Conservation (phyloP, 2,888 invertebrate genomes). For the Fissipunctia ypsillon region DNA sequence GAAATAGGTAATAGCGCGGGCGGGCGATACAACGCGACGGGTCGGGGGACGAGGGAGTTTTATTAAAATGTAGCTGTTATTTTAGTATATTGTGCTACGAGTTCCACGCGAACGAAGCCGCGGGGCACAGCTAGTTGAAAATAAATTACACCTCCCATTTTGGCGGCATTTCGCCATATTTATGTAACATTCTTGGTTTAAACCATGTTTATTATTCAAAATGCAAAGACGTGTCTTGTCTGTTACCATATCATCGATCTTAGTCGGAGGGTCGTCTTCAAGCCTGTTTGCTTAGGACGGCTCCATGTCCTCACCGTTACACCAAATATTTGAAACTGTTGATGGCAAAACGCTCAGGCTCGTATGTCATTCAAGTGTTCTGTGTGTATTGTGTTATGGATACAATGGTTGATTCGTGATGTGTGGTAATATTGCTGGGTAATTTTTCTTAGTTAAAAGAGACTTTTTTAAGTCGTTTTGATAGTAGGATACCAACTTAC, state of each 20-base stretch:
- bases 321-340: slow-evolving; percentile 86
- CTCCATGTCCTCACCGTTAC: slow-evolving; percentile 71
- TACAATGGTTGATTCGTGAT: slow-evolving; percentile 43
- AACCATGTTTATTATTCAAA: slow-evolving; percentile 63
- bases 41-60: too few relatives aligned
- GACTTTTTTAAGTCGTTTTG: too few relatives aligned
- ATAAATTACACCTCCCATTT: slow-evolving; percentile 5
- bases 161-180: not conserved
- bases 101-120: too few relatives aligned
- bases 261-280: slow-evolving; percentile 61
- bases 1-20: too few relatives aligned
- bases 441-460: too few relatives aligned
- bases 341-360: slow-evolving; percentile 77
- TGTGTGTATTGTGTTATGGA: slow-evolving; percentile 57
- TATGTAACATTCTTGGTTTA: slow-evolving; percentile 34
- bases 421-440: slow-evolving; percentile 2
- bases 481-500: too few relatives aligned
- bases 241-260: slow-evolving; percentile 66
- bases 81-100: too few relatives aligned
- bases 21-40: too few relatives aligned
- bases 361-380: slow-evolving; percentile 72
- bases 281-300: slow-evolving; percentile 77
- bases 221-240: slow-evolving; percentile 64
- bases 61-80: too few relatives aligned
- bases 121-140: too few relatives aligned